Evolutionary conservation across 2,113 vertebrate genomes (phyloP).

Genomic region (Dromas ardeola): DNA sequence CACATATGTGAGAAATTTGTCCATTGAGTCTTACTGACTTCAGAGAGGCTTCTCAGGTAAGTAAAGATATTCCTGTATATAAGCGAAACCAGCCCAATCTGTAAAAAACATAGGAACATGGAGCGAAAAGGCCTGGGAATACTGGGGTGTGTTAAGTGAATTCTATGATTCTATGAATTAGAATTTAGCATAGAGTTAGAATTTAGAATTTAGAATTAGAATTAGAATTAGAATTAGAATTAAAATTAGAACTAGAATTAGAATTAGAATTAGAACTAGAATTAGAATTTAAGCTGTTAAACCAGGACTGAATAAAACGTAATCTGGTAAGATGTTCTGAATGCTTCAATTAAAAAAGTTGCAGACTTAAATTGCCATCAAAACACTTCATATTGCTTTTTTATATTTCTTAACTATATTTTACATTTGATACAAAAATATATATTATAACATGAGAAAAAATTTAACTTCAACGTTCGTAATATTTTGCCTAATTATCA

Average conservation of each 20-base stretch:
- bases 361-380: not conserved
- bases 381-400: not conserved
- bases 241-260: not conserved
- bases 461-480: not conserved
- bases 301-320: no score
- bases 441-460: not conserved
- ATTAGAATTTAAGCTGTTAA: not conserved
- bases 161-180: not conserved
- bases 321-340: not conserved
- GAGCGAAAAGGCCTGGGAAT: not conserved
- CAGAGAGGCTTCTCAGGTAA: not conserved
- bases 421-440: not conserved
- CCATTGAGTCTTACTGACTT: not conserved
- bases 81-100: not conserved
- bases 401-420: not conserved
- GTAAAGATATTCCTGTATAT: not conserved
- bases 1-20: constrained; percentile 14
- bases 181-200: not conserved
- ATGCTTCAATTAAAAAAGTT: not conserved
- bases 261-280: not conserved
- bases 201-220: not conserved
- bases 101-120: not conserved
- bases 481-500: not conserved
- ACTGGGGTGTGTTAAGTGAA: not conserved
- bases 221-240: not conserved